phyloP scores from a whole-genome alignment of 2,113 vertebrate genomes.

The Salvelinus alpinus region DNA sequence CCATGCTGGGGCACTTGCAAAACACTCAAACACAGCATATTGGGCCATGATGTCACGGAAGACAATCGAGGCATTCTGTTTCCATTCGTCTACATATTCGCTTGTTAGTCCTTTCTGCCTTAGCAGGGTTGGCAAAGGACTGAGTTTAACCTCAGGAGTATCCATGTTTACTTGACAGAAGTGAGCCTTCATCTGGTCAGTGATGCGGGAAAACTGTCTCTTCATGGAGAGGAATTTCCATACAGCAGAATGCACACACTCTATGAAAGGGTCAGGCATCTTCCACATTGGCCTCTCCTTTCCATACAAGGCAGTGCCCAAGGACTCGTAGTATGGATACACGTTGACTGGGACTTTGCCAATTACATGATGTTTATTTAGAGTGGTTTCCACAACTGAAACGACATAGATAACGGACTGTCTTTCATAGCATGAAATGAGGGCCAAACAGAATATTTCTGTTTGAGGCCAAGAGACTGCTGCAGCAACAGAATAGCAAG shows the following conservation, averaged over 20 bases:
- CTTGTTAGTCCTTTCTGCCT: constrained; percentile 56
- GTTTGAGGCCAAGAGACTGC: too few relatives aligned
- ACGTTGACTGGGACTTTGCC: constrained; percentile 66
- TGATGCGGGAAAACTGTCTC: constrained; percentile 62
- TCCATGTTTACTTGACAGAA: constrained; percentile 73
- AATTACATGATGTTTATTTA: constrained; percentile 66
- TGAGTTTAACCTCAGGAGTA: constrained; percentile 60
- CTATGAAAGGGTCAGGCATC: constrained; percentile 75
- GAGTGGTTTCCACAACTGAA: constrained; percentile 75
- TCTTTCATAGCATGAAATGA: not conserved
- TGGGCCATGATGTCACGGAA: constrained; percentile 69
- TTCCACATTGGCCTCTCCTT: constrained; percentile 73
- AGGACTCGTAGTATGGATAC: constrained; percentile 77
- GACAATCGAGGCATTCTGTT: constrained; percentile 4
- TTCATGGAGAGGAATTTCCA: constrained; percentile 74
- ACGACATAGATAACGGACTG: constrained; percentile 16
- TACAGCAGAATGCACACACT: constrained; percentile 66
- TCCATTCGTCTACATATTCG: constrained; percentile 72
- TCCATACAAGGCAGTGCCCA: constrained; percentile 80
- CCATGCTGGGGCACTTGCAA: constrained; percentile 61
- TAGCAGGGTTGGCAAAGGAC: constrained; percentile 69
- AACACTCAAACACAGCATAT: constrained; percentile 61
- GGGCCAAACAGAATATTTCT: not conserved
- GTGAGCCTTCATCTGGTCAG: constrained; percentile 66
- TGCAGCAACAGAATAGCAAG: too few relatives aligned